These are phyloP conservation scores for Stigmatopora argus DNA, from an alignment of 2,113 vertebrate species.

Conservation along the genomic window DNA sequence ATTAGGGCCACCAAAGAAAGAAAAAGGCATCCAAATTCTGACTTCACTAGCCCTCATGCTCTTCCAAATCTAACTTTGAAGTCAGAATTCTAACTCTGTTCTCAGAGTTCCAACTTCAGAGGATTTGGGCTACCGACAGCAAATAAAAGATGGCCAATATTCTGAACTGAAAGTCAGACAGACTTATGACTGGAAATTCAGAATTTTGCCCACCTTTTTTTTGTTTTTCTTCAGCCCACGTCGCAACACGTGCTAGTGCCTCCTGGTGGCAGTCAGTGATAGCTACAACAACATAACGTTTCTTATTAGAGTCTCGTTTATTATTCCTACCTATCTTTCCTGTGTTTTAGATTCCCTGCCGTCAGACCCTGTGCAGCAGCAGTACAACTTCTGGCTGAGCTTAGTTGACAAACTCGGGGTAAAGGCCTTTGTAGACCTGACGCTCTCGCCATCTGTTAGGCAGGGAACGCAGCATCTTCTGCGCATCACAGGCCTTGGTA, in stretches of 20 bases:
- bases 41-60: no score
- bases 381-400: constrained; percentile 86
- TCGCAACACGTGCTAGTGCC: not conserved
- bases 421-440: constrained; percentile 87
- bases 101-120: no score
- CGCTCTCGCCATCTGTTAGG: constrained; percentile 76
- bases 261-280: constrained; percentile 19
- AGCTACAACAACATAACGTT: not conserved
- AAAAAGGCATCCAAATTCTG: no score
- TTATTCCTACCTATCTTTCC: not conserved
- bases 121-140: no score
- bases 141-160: no score
- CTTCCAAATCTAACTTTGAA: no score
- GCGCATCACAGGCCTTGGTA: constrained; percentile 83
- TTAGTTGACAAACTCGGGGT: constrained; percentile 83
- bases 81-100: no score
- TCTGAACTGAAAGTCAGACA: no score
- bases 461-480: constrained; percentile 85
- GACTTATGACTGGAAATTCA: not conserved
- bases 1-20: no score
- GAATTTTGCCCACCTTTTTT: no score
- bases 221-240: not conserved
- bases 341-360: constrained; percentile 69
- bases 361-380: constrained; percentile 80
- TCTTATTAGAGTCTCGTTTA: no score